These are phyloP conservation scores for Platysteira castanea DNA, from an alignment of 2,113 vertebrate genomes.

Conservation along the genomic window DNA sequence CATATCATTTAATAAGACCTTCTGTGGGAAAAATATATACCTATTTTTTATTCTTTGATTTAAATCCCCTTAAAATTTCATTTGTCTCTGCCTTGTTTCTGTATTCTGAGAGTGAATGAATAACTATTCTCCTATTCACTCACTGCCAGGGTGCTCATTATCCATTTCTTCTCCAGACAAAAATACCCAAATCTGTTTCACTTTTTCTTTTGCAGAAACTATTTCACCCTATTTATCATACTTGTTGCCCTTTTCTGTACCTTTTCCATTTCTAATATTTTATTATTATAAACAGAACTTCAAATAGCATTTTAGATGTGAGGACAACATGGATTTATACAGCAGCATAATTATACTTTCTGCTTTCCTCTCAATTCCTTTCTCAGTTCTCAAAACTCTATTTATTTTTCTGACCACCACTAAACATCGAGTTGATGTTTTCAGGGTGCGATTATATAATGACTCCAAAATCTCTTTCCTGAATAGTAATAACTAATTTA, in stretches of 20 bases:
- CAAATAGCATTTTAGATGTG: background rate
- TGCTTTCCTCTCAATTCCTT: constrained; percentile 9
- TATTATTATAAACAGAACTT: constrained; percentile 24
- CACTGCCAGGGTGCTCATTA: background rate
- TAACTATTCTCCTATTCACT: background rate
- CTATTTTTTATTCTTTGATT: background rate
- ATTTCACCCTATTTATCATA: constrained; percentile 24
- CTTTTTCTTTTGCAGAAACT: background rate
- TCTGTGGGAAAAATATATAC: background rate
- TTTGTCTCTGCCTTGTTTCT: background rate
- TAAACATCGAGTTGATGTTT: background rate
- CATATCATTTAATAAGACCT: background rate
- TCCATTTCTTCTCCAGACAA: constrained; percentile 7
- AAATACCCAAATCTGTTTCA: background rate
- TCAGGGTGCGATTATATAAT: background rate
- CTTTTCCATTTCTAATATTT: constrained; percentile 29
- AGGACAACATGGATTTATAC: background rate
- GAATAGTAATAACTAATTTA: constrained; percentile 28
- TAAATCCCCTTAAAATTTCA: background rate
- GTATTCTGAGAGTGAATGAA: background rate
- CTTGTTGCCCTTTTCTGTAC: constrained; percentile 28
- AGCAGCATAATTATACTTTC: background rate
- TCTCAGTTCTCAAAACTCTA: background rate
- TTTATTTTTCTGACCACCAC: constrained; percentile 19
- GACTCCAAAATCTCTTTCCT: background rate